Percentiles rank a stretch among this genome's conserved stretches.
phyloP scores from a whole-genome alignment of 2,888 invertebrate species.

The Leucozona laternaria region DNA sequence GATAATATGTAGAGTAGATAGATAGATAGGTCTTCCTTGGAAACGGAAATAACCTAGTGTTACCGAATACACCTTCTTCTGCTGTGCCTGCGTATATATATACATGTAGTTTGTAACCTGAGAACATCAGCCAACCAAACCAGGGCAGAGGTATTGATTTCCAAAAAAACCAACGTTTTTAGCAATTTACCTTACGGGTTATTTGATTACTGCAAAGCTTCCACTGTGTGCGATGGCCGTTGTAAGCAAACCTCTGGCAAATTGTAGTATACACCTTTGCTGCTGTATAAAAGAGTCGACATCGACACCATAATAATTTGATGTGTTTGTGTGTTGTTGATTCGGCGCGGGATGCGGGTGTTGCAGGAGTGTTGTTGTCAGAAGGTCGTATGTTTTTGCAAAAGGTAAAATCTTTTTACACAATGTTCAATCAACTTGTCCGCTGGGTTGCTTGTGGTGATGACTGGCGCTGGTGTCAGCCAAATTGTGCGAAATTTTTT shows the following conservation, averaged over 20 bases:
- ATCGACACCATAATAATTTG: neutral
- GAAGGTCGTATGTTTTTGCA: neutral
- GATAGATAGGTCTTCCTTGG: neutral
- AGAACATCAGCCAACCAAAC: constrained; percentile 36
- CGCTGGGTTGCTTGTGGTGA: constrained; percentile 11
- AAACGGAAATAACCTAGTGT: constrained; percentile 19
- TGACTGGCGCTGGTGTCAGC: neutral
- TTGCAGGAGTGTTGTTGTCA: neutral
- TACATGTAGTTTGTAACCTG: constrained; percentile 29
- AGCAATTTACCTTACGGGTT: constrained; percentile 44
- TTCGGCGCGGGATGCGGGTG: too few species aligned
- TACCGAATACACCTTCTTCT: neutral
- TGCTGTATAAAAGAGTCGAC: neutral
- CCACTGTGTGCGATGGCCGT: neutral
- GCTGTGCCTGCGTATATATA: neutral
- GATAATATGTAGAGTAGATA: neutral
- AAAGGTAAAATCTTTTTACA: neutral
- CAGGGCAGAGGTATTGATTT: constrained; percentile 46
- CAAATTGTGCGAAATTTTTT: constrained; percentile 19
- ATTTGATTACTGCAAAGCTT: constrained; percentile 49
- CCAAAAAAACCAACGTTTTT: constrained; percentile 29
- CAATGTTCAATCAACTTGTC: constrained; percentile 25
- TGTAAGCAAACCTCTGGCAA: constrained; percentile 25
- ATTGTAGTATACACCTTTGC: neutral
- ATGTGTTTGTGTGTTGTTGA: neutral